These are phyloP conservation scores for Metridium senile DNA, from an alignment of 92 coral and sea anemone species.

Conservation along the genomic window DNA sequence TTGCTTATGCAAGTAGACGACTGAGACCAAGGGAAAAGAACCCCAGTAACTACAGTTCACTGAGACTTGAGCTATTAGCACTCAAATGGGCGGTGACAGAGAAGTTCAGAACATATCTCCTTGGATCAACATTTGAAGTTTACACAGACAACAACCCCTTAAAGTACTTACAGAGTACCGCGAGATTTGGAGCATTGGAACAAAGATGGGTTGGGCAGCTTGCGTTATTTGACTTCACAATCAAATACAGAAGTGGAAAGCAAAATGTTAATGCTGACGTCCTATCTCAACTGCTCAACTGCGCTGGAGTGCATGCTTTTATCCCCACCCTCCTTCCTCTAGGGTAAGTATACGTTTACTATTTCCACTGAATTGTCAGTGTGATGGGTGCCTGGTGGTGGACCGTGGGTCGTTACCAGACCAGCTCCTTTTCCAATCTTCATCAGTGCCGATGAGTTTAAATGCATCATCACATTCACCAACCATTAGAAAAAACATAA, in stretches of 20 bases:
- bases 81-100: conserved; percentile 63
- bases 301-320: too few relatives aligned
- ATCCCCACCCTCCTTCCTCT: too few relatives aligned
- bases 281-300: too few relatives aligned
- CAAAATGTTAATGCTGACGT: too few relatives aligned
- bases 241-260: conserved; percentile 43
- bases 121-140: conserved; percentile 33
- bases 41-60: conserved; percentile 62
- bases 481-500: too few relatives aligned
- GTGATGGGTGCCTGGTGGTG: too few relatives aligned
- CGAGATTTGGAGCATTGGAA: conserved; percentile 52
- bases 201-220: conserved; percentile 57
- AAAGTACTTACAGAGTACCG: conserved; percentile 44
- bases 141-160: conserved; percentile 63
- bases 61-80: conserved; percentile 46
- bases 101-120: conserved; percentile 56
- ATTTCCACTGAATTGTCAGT: too few relatives aligned
- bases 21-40: conserved; percentile 54
- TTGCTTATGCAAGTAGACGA: conserved; percentile 67
- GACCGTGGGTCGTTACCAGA: too few relatives aligned
- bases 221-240: conserved; percentile 38
- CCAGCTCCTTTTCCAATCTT: too few relatives aligned
- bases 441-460: too few relatives aligned
- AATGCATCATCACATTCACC: too few relatives aligned
- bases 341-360: too few relatives aligned